These are phyloP conservation scores for Aspidoscelis tigris DNA, from an alignment of 2,113 vertebrate genomes.

Conservation along the genomic window DNA sequence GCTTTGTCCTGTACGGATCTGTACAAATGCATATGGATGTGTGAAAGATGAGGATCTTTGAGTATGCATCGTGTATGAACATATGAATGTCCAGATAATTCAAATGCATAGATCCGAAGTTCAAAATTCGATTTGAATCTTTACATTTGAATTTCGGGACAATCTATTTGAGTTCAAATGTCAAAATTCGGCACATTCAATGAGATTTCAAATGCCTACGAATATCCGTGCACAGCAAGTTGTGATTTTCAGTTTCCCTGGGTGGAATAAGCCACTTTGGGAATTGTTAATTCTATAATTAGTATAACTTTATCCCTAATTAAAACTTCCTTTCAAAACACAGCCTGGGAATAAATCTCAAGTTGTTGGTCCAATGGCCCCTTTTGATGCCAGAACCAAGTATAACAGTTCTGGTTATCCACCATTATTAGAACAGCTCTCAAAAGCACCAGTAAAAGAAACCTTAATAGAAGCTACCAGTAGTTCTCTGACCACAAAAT, in stretches of 20 bases:
- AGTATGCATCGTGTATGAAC: no score
- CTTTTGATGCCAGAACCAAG: neutral
- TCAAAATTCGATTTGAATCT: no score
- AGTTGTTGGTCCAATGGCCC: neutral
- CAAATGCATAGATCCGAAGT: no score
- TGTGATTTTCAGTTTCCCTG: neutral
- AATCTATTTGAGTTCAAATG: no score
- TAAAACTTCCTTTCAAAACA: neutral
- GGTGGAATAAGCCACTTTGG: neutral
- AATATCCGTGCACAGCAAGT: no score
- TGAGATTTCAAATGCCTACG: no score
- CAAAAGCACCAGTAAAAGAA: neutral
- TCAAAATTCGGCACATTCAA: no score
- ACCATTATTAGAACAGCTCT: neutral
- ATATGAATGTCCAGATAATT: no score
- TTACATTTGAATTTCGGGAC: no score
- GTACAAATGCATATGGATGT: no score
- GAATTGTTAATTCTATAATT: neutral
- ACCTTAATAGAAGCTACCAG: conserved; percentile 24
- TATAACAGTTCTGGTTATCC: neutral
- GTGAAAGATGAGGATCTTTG: no score
- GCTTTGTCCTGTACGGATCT: no score
- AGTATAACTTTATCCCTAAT: neutral
- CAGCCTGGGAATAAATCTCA: neutral
- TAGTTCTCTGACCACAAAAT: neutral